phyloP scores from a whole-genome alignment of 2,888 invertebrate species.

The Dexiosoma caninum region DNA sequence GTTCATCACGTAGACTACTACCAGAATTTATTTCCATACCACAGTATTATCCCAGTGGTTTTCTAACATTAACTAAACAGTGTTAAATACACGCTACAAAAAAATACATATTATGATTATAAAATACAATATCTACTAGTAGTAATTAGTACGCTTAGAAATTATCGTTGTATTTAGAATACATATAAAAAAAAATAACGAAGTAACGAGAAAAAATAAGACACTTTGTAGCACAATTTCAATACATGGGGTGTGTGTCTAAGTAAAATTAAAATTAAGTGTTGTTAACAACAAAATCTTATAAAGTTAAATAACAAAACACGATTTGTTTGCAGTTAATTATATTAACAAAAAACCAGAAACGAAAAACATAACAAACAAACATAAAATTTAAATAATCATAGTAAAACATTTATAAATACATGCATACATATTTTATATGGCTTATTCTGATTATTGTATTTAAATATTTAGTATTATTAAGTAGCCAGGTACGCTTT shows the following conservation, averaged over 20 bases:
- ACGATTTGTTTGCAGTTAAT: conserved; percentile 34
- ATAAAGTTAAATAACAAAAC: conserved; percentile 28
- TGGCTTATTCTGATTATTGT: conserved; percentile 59
- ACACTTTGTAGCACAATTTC: conserved; percentile 55
- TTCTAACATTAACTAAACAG: conserved; percentile 74
- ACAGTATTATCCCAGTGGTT: conserved; percentile 77
- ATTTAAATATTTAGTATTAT: conserved; percentile 65
- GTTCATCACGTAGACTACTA: conserved; percentile 68
- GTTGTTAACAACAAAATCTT: conserved; percentile 35
- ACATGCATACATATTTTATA: conserved; percentile 49
- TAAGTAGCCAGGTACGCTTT: conserved; percentile 59
- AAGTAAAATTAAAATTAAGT: conserved; percentile 15
- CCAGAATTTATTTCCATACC: conserved; percentile 76
- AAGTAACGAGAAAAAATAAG: conserved; percentile 5
- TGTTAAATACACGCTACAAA: conserved; percentile 64
- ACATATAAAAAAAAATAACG: background rate
- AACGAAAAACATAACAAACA: conserved; percentile 27
- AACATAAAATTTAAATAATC: conserved; percentile 46
- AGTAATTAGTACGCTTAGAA: conserved; percentile 51
- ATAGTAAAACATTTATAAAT: conserved; percentile 6
- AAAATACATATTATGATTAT: background rate
- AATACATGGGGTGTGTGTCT: conserved; percentile 28
- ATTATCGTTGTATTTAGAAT: conserved; percentile 43
- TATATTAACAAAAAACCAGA: conserved; percentile 4
- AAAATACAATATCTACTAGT: conserved; percentile 21